Evolutionary conservation across 2,797 vertebrate species (phyloP).

Genomic region (Champsocephalus esox): DNA sequence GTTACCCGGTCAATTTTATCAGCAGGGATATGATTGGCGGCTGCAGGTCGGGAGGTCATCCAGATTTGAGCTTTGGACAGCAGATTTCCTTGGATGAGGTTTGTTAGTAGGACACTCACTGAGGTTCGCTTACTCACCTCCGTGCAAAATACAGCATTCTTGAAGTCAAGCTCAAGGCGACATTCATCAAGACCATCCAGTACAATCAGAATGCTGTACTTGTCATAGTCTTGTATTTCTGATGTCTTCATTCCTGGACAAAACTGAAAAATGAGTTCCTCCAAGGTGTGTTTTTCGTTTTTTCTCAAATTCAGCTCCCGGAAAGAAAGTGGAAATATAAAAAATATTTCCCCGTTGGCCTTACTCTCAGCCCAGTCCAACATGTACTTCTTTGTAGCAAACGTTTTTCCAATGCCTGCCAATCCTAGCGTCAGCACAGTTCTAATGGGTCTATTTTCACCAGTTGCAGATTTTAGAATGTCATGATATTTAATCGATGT

Average conservation of each 20-base stretch:
- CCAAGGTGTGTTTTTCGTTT: slow-evolving; percentile 14
- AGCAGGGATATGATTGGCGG: slow-evolving; percentile 54
- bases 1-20: slow-evolving; percentile 60
- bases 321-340: slow-evolving; percentile 52
- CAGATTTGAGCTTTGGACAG: slow-evolving; percentile 65
- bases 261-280: slow-evolving; percentile 30
- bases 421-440: slow-evolving; percentile 56
- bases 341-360: background rate
- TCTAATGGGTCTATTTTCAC: background rate
- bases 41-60: slow-evolving; percentile 74
- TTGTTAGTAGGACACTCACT: slow-evolving; percentile 52
- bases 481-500: slow-evolving; percentile 43
- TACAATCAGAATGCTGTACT: slow-evolving; percentile 32
- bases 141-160: fast-evolving
- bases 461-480: slow-evolving; percentile 25
- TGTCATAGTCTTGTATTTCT: slow-evolving; percentile 44
- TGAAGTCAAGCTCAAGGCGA: slow-evolving; percentile 6
- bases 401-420: slow-evolving; percentile 62
- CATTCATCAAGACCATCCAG: slow-evolving; percentile 69
- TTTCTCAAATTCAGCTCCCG: slow-evolving; percentile 61
- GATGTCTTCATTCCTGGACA: slow-evolving; percentile 44
- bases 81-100: slow-evolving; percentile 68
- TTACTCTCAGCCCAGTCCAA: slow-evolving; percentile 62
- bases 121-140: background rate
- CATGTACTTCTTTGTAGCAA: slow-evolving; percentile 64